Conservation (phyloP, 2,113 vertebrate genomes). For the Ailuropoda melanoleuca region DNA sequence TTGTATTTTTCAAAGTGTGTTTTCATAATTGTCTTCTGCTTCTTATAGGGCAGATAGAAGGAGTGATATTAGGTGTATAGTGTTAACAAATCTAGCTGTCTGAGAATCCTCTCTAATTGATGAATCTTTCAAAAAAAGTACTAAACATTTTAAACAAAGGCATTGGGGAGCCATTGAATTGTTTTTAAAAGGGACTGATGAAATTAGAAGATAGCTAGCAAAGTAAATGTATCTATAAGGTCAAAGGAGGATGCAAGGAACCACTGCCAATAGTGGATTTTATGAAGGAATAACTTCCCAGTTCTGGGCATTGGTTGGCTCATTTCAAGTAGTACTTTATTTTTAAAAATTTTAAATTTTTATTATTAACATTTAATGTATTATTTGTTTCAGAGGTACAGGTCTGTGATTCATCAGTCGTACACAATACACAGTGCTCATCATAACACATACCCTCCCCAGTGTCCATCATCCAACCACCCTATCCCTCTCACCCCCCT, state of each 20-base stretch:
- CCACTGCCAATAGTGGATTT: background rate
- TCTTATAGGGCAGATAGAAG: background rate
- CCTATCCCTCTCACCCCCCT: too few species aligned
- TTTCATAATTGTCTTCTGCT: background rate
- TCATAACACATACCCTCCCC: too few species aligned
- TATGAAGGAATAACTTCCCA: background rate
- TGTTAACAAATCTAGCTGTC: conserved; percentile 25
- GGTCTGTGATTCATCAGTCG: too few species aligned
- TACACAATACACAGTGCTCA: too few species aligned
- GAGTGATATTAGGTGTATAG: background rate
- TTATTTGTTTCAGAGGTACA: too few species aligned
- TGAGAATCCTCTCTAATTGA: background rate
- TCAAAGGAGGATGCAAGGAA: background rate
- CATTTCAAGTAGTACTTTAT: background rate
- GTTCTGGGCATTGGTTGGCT: background rate
- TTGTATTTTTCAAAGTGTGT: conserved; percentile 45
- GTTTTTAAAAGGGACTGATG: background rate
- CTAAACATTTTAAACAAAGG: conserved; percentile 31
- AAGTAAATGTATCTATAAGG: background rate
- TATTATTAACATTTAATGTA: too few species aligned
- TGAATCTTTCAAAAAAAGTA: conserved; percentile 33
- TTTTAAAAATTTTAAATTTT: too few species aligned
- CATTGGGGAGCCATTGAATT: background rate
- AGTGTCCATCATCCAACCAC: too few species aligned
- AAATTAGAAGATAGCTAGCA: background rate